A percentile compares a stretch with the other conserved stretches of the same genome.
Conservation (phyloP, 2,888 invertebrate species). For the Acrobasis repandana region DNA sequence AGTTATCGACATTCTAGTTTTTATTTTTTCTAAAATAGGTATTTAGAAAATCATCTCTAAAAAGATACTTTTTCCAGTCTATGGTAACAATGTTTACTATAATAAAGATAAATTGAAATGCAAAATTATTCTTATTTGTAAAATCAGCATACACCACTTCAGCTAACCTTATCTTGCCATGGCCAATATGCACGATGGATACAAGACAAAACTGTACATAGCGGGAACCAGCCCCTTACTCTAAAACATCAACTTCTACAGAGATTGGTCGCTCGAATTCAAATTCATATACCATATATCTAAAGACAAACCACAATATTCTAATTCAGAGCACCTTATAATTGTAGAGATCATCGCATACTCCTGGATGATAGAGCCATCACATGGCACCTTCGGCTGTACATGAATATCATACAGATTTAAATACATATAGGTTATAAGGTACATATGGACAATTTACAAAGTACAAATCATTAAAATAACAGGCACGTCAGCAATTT, state of each 20-base stretch:
- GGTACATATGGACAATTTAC: conserved; percentile 76
- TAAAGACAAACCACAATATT: conserved; percentile 76
- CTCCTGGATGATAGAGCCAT: conserved; percentile 70
- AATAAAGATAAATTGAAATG: conserved; percentile 71
- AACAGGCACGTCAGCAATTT: conserved; percentile 66
- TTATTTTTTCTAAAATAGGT: not conserved
- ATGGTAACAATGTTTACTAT: conserved; percentile 65
- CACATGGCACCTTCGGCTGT: conserved; percentile 72
- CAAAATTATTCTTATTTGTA: conserved; percentile 52
- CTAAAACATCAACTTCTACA: conserved; percentile 63
- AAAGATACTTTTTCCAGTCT: conserved; percentile 52
- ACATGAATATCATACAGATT: conserved; percentile 74
- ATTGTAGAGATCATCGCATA: conserved; percentile 82
- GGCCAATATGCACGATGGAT: conserved; percentile 18
- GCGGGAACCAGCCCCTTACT: conserved; percentile 71
- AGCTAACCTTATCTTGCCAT: conserved; percentile 28
- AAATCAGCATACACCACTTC: conserved; percentile 39
- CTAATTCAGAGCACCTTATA: conserved; percentile 83
- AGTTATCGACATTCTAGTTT: not conserved
- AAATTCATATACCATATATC: conserved; percentile 61
- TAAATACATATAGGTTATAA: conserved; percentile 58
- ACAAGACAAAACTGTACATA: conserved; percentile 41
- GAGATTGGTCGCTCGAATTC: conserved; percentile 75
- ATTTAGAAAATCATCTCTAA: conserved; percentile 22
- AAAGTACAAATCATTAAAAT: conserved; percentile 58